Percentiles rank a stretch among this genome's conserved stretches.
Conservation (phyloP, 2,113 vertebrate genomes). For the Illadopsis cleaveri region DNA sequence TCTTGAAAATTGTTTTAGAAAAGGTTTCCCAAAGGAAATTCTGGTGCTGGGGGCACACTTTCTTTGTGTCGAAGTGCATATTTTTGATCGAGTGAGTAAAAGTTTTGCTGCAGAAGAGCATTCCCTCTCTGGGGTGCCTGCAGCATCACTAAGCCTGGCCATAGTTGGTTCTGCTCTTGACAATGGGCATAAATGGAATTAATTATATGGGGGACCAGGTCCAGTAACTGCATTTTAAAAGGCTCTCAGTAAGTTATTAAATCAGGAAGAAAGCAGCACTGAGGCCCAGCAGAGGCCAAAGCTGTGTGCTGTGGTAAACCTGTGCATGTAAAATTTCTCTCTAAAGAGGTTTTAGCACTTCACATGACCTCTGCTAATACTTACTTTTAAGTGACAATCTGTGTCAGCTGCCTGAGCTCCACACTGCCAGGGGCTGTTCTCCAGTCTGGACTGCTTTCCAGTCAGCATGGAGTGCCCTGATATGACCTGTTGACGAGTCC, state of each 20-base stretch:
- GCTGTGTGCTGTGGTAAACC: not conserved
- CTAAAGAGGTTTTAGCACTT: not conserved
- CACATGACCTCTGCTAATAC: not conserved
- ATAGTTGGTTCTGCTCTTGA: not conserved
- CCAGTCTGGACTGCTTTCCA: not conserved
- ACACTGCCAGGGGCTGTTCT: not conserved
- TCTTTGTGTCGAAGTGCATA: not conserved
- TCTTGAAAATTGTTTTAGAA: not conserved
- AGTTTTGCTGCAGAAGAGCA: not conserved
- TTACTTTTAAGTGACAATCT: not conserved
- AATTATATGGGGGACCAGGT: not conserved
- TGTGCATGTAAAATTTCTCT: not conserved
- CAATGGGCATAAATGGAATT: not conserved
- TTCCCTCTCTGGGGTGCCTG: not conserved
- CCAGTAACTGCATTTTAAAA: not conserved
- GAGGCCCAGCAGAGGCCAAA: not conserved
- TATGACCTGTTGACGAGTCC: not conserved
- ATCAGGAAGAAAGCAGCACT: not conserved
- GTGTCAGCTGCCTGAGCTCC: conserved; percentile 4
- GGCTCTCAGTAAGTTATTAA: not conserved
- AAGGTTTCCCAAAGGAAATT: not conserved
- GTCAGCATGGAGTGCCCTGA: not conserved
- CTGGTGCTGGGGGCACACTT: not conserved
- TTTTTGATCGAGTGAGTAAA: not conserved
- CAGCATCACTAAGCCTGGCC: not conserved